Base-by-base conservation (phyloP, 1,140 invertebrate species). In the Drosophila watanabei region DNA sequence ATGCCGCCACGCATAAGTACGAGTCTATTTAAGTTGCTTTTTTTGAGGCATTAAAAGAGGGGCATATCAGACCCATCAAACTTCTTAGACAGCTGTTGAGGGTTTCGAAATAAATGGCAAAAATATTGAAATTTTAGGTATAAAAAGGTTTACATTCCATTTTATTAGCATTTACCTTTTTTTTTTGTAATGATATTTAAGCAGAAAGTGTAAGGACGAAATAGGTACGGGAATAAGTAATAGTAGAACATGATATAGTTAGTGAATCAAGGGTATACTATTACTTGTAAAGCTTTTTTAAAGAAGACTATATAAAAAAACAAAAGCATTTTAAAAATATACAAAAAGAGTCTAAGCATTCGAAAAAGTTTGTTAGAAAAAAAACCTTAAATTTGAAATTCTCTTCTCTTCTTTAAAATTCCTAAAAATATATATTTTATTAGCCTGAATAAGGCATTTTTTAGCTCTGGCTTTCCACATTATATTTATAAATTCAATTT, bases 1-100 rank as follows among this genome's bases (percentile, higher is more conserved):
- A 78, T 54, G 66, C 76, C 59, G 66, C 59, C 69, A 75, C 78
- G 73, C 81, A 88, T 84, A 79, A 82, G 62, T 70, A 62, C 58
- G 32, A 43, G 41, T 52, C 48, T 76, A 59, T 66, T 69, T 66
- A 59, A 59, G 30, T 37, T 54, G 13, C 10, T 9, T 35, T 35
- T 37, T 37, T 56, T n/a, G 43, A 13, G 28, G 33, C 65, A 37
- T 30, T 28, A 43, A 48, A 37, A 20, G 16, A 35, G 20, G 35
- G 46, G 56, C 45, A 70, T 71, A 57, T 70, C 37, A 11, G 30
- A 2, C 39, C 9, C 13, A 46, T 66, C 51, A 14, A 20, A 1
- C 24, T 5, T 5, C 13, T 48, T 9, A 24, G 24, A 9, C 32
- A 24, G 48, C 32, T 45, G 32, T 28, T 16, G 30, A 32, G 58